These are phyloP conservation scores for Nomada fabriciana DNA, from an alignment of 2,888 invertebrate genomes.

Conservation along the genomic window DNA sequence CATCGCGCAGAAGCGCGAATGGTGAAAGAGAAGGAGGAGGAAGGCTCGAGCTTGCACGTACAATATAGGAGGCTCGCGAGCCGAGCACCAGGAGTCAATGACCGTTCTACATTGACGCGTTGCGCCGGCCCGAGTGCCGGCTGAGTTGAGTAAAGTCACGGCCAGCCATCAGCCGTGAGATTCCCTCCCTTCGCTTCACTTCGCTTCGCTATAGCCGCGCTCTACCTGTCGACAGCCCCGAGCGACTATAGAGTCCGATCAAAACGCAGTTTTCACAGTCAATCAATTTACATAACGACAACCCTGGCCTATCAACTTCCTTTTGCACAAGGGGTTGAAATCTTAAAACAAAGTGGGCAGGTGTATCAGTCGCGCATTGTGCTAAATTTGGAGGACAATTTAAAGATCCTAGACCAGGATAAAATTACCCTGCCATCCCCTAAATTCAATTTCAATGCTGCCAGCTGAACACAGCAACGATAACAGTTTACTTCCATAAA, in stretches of 20 bases:
- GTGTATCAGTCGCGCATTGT: background rate
- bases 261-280: conserved; percentile 31
- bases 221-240: conserved; percentile 68
- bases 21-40: conserved; percentile 54
- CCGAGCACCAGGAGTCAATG: conserved; percentile 80
- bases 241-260: conserved; percentile 63
- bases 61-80: conserved; percentile 68
- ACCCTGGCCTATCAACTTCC: background rate
- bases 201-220: conserved; percentile 76
- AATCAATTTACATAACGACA: background rate
- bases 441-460: conserved; percentile 3
- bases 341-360: background rate
- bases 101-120: conserved; percentile 85
- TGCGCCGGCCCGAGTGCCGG: conserved; percentile 80
- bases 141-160: conserved; percentile 83
- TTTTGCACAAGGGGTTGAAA: background rate
- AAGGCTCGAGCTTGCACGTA: conserved; percentile 68
- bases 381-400: too few relatives aligned
- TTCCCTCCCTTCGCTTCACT: conserved; percentile 79
- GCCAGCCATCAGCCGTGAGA: conserved; percentile 84
- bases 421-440: background rate
- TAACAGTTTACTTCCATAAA: conserved; percentile 46
- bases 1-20: conserved; percentile 49
- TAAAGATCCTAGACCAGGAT: too few relatives aligned
- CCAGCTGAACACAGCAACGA: conserved; percentile 26